Conservation (phyloP, 2,113 vertebrate genomes). For the Carlito syrichta region DNA sequence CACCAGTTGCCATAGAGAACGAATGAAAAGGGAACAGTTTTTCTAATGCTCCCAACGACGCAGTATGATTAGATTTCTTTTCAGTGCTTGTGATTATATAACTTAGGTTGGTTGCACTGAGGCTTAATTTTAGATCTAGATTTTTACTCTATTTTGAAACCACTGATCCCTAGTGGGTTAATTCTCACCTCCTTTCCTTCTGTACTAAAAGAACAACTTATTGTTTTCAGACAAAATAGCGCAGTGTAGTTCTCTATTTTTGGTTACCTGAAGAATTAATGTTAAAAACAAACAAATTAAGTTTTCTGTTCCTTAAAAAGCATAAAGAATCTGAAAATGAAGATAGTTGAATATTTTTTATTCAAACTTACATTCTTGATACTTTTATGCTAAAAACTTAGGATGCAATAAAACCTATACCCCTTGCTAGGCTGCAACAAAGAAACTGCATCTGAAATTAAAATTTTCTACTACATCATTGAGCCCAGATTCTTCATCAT, state of each 20-base stretch:
- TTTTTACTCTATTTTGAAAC: constrained; percentile 54
- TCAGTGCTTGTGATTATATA: constrained; percentile 38
- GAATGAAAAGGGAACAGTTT: neutral
- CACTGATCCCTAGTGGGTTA: neutral
- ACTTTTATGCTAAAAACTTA: neutral
- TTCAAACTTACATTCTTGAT: neutral
- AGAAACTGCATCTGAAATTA: neutral
- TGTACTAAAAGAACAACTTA: neutral
- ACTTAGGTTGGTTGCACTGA: constrained; percentile 6
- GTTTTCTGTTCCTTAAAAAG: neutral
- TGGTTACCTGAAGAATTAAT: neutral
- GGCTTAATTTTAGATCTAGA: constrained; percentile 50
- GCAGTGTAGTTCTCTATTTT: neutral
- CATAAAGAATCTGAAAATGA: neutral
- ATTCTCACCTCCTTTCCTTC: neutral
- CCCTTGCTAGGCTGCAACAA: neutral
- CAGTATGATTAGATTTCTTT: constrained; percentile 49
- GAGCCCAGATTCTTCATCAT: neutral
- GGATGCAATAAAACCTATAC: neutral
- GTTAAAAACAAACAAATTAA: neutral
- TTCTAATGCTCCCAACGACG: constrained; percentile 37
- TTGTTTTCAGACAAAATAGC: neutral
- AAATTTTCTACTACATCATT: neutral
- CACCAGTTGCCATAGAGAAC: constrained; percentile 59
- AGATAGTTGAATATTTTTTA: neutral